Percentiles rank a stretch among this genome's conserved stretches.
These are phyloP conservation scores for Peromyscus eremicus DNA, from an alignment of 2,797 vertebrate species.

Conservation along the genomic window DNA sequence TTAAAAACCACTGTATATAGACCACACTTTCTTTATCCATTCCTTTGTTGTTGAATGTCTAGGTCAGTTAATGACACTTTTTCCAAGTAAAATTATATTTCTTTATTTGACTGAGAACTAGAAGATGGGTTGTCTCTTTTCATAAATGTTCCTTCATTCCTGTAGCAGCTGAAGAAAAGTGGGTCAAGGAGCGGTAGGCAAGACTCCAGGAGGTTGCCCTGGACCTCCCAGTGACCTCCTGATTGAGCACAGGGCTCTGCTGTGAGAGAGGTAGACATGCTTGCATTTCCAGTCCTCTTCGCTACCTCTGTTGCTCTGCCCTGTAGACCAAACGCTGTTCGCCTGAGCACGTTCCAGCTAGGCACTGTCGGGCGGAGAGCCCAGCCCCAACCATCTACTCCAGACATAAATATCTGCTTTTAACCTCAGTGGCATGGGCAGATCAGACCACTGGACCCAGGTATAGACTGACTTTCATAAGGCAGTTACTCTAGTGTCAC, in stretches of 20 bases:
- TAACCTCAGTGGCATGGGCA: slow-evolving; percentile 42
- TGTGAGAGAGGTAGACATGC: background rate
- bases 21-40: background rate
- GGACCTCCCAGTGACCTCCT: background rate
- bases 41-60: background rate
- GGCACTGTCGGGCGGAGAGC: background rate
- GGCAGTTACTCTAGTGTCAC: slow-evolving; percentile 74
- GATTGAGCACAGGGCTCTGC: background rate
- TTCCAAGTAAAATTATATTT: background rate
- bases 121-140: background rate
- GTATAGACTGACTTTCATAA: slow-evolving; percentile 61
- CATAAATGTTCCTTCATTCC: background rate
- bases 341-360: background rate
- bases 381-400: background rate
- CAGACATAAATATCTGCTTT: slow-evolving; percentile 10
- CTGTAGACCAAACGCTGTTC: background rate
- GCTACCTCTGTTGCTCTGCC: background rate
- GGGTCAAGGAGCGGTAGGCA: background rate
- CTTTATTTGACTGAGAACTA: slow-evolving; percentile 11
- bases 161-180: background rate
- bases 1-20: background rate
- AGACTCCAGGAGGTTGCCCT: background rate
- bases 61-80: background rate
- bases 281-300: background rate
- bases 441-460: slow-evolving; percentile 42